Evolutionary conservation across 2,888 invertebrate species (phyloP).

Genomic region (Stenolophus ochropezus): DNA sequence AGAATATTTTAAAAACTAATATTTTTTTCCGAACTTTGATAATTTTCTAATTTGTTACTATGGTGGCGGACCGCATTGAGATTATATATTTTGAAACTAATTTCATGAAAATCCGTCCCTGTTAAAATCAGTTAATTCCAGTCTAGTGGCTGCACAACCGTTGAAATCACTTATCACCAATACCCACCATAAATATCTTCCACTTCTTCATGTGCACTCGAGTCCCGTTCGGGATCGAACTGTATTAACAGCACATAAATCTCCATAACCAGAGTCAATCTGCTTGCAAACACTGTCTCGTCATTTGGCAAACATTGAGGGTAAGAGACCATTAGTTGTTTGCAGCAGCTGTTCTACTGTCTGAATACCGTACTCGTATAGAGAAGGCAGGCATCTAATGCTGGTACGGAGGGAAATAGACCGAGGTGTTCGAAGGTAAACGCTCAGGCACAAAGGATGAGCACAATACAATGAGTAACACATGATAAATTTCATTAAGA

Average conservation of each 20-base stretch:
- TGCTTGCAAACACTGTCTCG: slow-evolving; percentile 68
- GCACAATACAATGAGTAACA: slow-evolving; percentile 69
- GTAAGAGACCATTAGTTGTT: neutral
- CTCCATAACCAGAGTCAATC: slow-evolving; percentile 69
- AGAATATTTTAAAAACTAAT: no score
- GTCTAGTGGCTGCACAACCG: slow-evolving; percentile 64
- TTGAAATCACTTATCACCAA: slow-evolving; percentile 69
- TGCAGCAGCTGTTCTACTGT: neutral
- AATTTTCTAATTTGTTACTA: no score
- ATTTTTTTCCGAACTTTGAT: no score
- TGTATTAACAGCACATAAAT: slow-evolving; percentile 72
- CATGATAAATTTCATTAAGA: slow-evolving; percentile 72
- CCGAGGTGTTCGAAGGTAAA: slow-evolving; percentile 48
- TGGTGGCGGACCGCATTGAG: no score
- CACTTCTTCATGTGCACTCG: neutral
- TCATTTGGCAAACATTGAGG: neutral
- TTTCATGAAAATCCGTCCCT: no score
- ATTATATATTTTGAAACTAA: no score
- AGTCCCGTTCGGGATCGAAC: slow-evolving; percentile 43
- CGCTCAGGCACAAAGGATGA: slow-evolving; percentile 51
- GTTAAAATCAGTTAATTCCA: neutral
- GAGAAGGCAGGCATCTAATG: neutral
- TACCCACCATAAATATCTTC: neutral
- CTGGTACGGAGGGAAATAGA: slow-evolving; percentile 21
- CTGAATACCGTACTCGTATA: neutral